phyloP scores from a whole-genome alignment of 2,888 invertebrate genomes.

The Micoletzkya japonica region DNA sequence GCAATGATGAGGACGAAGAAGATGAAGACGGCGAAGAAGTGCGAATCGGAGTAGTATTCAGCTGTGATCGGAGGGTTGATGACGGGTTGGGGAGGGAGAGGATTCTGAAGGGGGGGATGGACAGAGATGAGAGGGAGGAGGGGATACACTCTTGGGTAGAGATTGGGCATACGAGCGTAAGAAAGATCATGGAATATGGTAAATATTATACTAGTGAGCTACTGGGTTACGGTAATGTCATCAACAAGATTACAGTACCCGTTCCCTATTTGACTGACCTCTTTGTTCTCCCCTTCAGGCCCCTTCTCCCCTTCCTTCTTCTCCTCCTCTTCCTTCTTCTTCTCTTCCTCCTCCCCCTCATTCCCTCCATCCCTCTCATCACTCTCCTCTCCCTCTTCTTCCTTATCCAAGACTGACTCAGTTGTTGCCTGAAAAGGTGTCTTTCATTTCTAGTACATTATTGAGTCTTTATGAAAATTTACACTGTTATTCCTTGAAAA shows the following conservation, averaged over 20 bases:
- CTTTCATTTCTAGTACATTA: neutral
- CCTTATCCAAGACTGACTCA: neutral
- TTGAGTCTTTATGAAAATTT: neutral
- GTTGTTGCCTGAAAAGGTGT: neutral
- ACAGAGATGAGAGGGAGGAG: neutral
- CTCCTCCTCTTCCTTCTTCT: neutral
- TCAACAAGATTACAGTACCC: no score
- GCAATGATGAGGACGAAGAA: constrained; percentile 19
- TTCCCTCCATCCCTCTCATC: neutral
- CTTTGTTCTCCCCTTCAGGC: no score
- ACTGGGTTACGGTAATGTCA: no score
- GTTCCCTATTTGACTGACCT: no score
- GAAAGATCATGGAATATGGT: neutral
- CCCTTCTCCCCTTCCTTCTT: neutral
- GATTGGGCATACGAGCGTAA: neutral
- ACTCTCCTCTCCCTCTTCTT: neutral
- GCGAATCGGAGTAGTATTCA: constrained; percentile 24
- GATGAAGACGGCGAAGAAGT: constrained; percentile 23
- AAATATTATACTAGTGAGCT: no score
- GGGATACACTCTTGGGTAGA: neutral
- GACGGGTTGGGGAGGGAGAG: neutral
- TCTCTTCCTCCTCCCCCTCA: neutral
- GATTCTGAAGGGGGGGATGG: neutral
- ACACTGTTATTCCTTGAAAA: no score
- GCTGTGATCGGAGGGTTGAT: neutral